Evolutionary conservation across 2,113 vertebrate species (phyloP), one percentile per base, ranked within the genome.

Genomic region (Coryphaenoides rupestris): DNA sequence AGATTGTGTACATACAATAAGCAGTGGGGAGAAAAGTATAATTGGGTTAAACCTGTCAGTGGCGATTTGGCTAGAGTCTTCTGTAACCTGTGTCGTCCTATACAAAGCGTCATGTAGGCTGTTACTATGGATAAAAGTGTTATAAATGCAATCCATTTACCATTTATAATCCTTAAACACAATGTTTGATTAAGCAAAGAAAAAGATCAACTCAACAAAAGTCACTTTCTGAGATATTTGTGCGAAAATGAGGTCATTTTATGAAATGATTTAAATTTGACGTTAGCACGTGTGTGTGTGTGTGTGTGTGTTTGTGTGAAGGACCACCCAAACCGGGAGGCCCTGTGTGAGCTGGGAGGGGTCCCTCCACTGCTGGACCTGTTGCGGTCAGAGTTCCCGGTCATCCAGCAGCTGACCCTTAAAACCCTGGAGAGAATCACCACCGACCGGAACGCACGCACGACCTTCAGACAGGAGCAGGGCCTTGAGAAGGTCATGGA

Each of bases 351-450:
- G 56, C 68, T 95, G 57, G 92, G 93, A 22, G 84, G 88, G 54
- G 86, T 96, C 67, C 89, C 91, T 26, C 79, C 87, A 17, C 78
- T 96, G 55, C 72, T 98, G 82, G 87, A 92, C 1, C 89, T 97
- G 60, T 80, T 98, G 68, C 86, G 84, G 60, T 96, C 95, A 0
- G 94, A 96, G 74, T 98, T 92, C 61, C 92, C 94, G 1, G 58
- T 92, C 64, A 96, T 98, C 83, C 96, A 98, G 74, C 79, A 83
- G 55, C 74, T 98, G 81, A 86, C 92, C 64, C 90, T 99, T 61
- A 89, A 90, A 77, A 94, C 90, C 2, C 87, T 97, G 55, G 87
- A 85, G 78, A 70, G 81, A 59, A 68, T 96, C 66, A 95, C 86
- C 49, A 86, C 68, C 60, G 92, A 96, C 28, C 79, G 76, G 71